Evolutionary conservation across 2,888 invertebrate species (phyloP).

Genomic region (Diarsia dahlii): DNA sequence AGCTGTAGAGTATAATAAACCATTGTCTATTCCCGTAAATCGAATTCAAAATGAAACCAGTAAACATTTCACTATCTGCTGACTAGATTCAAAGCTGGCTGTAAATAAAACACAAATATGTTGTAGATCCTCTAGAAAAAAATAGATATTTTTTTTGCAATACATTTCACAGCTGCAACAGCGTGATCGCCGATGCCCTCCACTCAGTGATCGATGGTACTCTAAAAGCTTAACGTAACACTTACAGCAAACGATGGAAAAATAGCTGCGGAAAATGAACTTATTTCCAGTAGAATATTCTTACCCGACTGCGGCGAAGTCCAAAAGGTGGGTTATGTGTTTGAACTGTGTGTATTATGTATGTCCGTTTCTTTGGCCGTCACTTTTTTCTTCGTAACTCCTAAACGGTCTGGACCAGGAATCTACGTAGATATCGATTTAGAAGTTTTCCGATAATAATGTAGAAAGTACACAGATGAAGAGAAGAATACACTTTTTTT

Average conservation of each 20-base stretch:
- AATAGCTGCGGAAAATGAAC: conserved; percentile 40
- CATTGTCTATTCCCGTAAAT: background rate
- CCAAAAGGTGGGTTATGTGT: background rate
- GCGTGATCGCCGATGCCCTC: conserved; percentile 49
- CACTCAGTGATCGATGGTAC: conserved; percentile 71
- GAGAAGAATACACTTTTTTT: too few species aligned
- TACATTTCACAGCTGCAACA: conserved; percentile 53
- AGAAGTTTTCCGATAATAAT: background rate
- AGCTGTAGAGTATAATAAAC: background rate
- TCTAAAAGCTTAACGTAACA: conserved; percentile 67
- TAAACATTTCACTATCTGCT: background rate
- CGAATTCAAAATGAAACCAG: background rate
- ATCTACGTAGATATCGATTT: background rate
- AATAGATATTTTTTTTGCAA: conserved; percentile 29
- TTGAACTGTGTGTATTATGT: background rate
- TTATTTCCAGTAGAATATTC: conserved; percentile 16
- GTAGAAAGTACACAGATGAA: background rate
- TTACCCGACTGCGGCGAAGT: background rate
- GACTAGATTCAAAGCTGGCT: background rate
- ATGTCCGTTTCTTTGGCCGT: background rate
- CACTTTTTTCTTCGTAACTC: background rate
- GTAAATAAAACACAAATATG: conserved; percentile 26
- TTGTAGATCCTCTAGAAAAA: conserved; percentile 13
- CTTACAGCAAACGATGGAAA: conserved; percentile 60
- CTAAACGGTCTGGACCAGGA: background rate